Conservation (phyloP, 2,113 vertebrate genomes). For the Cavia aperea region DNA sequence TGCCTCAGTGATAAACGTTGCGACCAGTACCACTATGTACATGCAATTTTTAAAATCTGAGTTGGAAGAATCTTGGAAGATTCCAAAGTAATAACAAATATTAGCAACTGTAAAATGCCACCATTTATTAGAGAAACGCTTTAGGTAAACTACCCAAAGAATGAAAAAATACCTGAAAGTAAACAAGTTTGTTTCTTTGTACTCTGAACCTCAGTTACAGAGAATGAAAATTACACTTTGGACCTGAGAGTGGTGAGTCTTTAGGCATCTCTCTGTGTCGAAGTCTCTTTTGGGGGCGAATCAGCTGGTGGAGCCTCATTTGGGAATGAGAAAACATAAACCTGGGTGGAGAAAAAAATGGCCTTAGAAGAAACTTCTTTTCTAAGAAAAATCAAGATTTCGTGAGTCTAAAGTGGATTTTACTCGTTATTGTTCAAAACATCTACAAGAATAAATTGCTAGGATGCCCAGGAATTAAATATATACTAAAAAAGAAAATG, state of each 20-base stretch:
- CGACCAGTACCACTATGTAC: neutral
- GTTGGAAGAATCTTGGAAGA: constrained; percentile 9
- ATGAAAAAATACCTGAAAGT: neutral
- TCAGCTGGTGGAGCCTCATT: constrained; percentile 7
- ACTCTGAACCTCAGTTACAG: neutral
- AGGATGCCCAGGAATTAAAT: constrained; percentile 13
- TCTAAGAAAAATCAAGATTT: neutral
- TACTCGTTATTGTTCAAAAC: constrained; percentile 47
- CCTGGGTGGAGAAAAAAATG: neutral
- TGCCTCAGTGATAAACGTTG: constrained; percentile 9
- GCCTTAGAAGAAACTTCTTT: neutral
- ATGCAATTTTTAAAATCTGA: neutral
- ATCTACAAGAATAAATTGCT: constrained; percentile 36
- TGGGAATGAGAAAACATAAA: neutral
- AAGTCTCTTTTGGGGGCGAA: neutral
- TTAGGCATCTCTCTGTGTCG: neutral
- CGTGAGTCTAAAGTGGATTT: constrained; percentile 16
- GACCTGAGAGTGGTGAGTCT: neutral
- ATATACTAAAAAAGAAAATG: neutral
- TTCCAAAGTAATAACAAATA: neutral
- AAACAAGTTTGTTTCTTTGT: neutral
- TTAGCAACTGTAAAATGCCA: constrained; percentile 17
- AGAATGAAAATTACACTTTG: neutral
- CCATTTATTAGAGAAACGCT: neutral
- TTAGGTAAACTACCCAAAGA: neutral